Conservation (phyloP, 2,113 vertebrate genomes). For the Cardinalis cardinalis region DNA sequence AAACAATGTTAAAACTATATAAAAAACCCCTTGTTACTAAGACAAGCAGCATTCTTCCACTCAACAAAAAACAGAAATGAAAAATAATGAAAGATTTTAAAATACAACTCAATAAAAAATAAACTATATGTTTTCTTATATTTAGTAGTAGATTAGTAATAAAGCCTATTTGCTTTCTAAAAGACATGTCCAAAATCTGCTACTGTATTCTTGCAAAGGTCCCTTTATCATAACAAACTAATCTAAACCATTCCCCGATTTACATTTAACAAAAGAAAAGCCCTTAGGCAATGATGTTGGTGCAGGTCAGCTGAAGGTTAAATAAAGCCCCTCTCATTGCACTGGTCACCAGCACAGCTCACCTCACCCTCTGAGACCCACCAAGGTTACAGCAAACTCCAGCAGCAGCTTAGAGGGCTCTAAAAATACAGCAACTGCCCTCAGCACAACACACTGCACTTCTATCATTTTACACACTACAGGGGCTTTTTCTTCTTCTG, state of each 20-base stretch:
- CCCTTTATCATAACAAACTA: neutral
- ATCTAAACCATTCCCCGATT: constrained; percentile 1
- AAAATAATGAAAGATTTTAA: neutral
- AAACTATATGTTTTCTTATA: neutral
- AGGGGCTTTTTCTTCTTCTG: neutral
- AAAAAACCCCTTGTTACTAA: neutral
- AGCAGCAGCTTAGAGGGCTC: neutral
- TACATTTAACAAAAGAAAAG: neutral
- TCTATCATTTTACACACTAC: neutral
- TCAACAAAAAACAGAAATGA: neutral
- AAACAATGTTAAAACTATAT: neutral
- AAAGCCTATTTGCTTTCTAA: neutral
- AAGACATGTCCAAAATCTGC: constrained; percentile 7
- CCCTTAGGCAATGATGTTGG: neutral
- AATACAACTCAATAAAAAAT: neutral
- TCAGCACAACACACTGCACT: neutral
- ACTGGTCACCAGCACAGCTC: neutral
- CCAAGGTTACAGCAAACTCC: neutral
- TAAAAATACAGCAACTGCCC: neutral
- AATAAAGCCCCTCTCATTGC: neutral
- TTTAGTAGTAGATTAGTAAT: neutral
- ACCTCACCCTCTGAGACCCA: neutral
- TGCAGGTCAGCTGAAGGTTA: constrained; percentile 2
- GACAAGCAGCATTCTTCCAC: neutral
- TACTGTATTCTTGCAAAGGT: constrained; percentile 2